phyloP scores from a whole-genome alignment of 53 echinoderm and acorn worm genomes.

The Luidia sarsii region DNA sequence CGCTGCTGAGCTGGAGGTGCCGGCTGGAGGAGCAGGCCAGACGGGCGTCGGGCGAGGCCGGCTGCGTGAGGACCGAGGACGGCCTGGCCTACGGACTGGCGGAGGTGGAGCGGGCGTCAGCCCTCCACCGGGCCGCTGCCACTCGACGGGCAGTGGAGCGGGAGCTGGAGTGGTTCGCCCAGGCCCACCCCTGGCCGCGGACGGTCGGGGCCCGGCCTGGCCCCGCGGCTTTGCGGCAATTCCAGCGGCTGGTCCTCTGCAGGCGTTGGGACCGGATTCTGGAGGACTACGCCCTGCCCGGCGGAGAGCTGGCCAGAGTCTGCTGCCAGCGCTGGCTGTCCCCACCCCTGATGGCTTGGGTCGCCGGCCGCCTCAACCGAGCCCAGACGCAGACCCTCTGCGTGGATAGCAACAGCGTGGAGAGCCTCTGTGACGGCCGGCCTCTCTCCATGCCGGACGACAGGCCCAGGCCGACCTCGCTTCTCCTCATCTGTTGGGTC shows the following conservation, averaged over 20 bases:
- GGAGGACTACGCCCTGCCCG: slow-evolving; percentile 30
- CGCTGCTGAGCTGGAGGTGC: slow-evolving; percentile 27
- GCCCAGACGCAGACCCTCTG: slow-evolving; percentile 23
- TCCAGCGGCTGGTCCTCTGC: slow-evolving; percentile 20
- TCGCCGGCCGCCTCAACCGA: slow-evolving; percentile 16
- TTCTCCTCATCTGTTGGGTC: slow-evolving; percentile 50
- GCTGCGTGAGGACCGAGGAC: slow-evolving; percentile 19
- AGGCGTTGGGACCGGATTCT: slow-evolving; percentile 9
- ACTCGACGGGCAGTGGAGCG: slow-evolving; percentile 27
- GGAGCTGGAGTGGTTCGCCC: slow-evolving; percentile 56
- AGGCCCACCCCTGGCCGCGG: slow-evolving; percentile 9
- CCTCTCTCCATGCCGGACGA: slow-evolving; percentile 11
- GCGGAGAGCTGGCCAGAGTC: slow-evolving; percentile 17
- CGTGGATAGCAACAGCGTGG: slow-evolving; percentile 9
- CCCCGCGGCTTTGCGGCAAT: slow-evolving; percentile 2
- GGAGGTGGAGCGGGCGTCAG: slow-evolving; percentile 22
- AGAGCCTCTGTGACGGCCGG: neutral
- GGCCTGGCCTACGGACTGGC: neutral
- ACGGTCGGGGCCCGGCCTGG: slow-evolving; percentile 2
- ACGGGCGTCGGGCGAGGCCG: slow-evolving; percentile 1
- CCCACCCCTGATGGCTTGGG: slow-evolving; percentile 24
- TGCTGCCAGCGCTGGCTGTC: slow-evolving; percentile 56
- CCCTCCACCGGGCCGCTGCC: slow-evolving; percentile 33
- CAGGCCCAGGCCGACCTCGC: slow-evolving; percentile 4
- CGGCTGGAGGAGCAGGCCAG: slow-evolving; percentile 45